These are phyloP conservation scores for Agriopis leucophaearia DNA, from an alignment of 2,888 invertebrate species.

Conservation along the genomic window DNA sequence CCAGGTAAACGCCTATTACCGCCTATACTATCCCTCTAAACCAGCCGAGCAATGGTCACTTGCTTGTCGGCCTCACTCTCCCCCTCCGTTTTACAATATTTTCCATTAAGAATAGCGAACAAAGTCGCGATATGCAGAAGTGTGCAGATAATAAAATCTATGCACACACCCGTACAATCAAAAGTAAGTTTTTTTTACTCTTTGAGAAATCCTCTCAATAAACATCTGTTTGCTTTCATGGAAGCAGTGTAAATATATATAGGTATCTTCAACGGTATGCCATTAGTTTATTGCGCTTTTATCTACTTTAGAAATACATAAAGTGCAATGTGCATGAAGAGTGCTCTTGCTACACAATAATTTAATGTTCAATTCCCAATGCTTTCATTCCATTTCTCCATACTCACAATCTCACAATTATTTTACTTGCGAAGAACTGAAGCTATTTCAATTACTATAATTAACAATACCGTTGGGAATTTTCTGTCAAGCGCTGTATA, in stretches of 20 bases:
- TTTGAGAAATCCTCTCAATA: background rate
- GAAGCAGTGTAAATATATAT: background rate
- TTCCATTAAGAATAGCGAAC: too few species aligned
- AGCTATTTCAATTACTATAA: constrained; percentile 19
- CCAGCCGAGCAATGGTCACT: too few species aligned
- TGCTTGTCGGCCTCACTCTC: too few species aligned
- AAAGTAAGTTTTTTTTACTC: background rate
- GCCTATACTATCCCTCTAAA: too few species aligned
- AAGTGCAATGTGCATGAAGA: constrained; percentile 2
- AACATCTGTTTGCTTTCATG: constrained; percentile 4
- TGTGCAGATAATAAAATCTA: too few species aligned
- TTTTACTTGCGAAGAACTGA: background rate
- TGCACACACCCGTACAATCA: too few species aligned
- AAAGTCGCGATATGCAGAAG: too few species aligned
- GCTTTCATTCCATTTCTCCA: constrained; percentile 31
- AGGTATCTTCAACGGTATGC: background rate
- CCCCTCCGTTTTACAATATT: too few species aligned
- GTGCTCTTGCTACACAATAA: constrained; percentile 15
- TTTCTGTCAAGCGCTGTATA: constrained; percentile 8
- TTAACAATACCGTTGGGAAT: constrained; percentile 6
- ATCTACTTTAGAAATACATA: constrained; percentile 22
- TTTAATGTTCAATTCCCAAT: constrained; percentile 22
- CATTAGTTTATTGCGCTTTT: constrained; percentile 14
- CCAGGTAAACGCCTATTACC: too few species aligned
- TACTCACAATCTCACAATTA: constrained; percentile 3